These are phyloP conservation scores for Phoebastria nigripes DNA, from an alignment of 2,797 vertebrate genomes.

Conservation along the genomic window DNA sequence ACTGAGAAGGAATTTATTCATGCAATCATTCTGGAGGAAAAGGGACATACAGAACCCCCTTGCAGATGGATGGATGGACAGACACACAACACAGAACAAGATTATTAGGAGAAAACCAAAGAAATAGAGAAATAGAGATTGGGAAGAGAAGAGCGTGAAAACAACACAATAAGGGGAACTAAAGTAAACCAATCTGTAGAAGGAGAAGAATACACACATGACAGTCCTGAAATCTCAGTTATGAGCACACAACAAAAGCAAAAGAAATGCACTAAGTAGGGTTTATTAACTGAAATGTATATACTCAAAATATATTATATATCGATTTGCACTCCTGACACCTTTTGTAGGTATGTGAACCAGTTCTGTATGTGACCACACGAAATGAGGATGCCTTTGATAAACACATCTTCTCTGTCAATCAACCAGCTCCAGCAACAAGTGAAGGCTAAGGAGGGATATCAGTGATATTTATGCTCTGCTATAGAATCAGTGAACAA, in stretches of 20 bases:
- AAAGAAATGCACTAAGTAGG: neutral
- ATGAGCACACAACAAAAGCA: neutral
- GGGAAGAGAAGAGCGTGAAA: neutral
- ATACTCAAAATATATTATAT: neutral
- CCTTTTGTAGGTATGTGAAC: neutral
- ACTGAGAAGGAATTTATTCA: neutral
- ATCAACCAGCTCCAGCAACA: neutral
- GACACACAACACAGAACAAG: neutral
- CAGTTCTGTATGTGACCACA: neutral
- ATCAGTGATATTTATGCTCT: neutral
- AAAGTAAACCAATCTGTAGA: neutral
- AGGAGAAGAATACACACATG: neutral
- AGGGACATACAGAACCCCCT: neutral
- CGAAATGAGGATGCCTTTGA: neutral
- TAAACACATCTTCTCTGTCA: neutral
- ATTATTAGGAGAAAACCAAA: neutral
- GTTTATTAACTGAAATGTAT: neutral
- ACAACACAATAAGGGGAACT: neutral
- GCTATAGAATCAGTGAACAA: neutral
- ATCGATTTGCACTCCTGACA: neutral
- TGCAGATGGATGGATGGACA: neutral
- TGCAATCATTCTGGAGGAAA: rapidly evolving
- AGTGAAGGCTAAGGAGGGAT: neutral
- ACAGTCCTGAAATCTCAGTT: neutral
- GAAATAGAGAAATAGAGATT: neutral